A percentile compares a stretch with the other conserved stretches of the same genome.
Evolutionary conservation across 2,888 invertebrate species (phyloP).

Genomic region (Priapulus caudatus): DNA sequence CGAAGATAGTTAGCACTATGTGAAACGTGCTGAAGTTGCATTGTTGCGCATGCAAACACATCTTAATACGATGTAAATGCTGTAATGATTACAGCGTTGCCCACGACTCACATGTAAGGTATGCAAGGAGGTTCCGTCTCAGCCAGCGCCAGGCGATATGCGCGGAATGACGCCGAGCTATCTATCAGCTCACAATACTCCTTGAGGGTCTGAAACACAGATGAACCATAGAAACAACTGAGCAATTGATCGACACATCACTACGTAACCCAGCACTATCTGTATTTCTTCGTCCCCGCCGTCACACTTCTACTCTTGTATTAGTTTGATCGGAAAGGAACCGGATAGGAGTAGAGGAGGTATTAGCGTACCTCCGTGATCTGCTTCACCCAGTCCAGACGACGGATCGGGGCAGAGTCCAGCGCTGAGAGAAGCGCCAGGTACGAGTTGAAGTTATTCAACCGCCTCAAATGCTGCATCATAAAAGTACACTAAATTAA

Average conservation of each 20-base stretch:
- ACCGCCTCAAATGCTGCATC: slow-evolving; percentile 65
- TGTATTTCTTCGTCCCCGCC: no score
- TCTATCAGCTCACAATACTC: slow-evolving; percentile 94
- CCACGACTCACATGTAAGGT: slow-evolving; percentile 96
- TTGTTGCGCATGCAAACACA: no score
- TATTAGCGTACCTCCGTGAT: slow-evolving; percentile 56
- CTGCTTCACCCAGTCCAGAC: slow-evolving; percentile 58
- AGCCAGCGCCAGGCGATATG: slow-evolving; percentile 84
- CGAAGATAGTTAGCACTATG: no score
- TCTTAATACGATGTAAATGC: no score
- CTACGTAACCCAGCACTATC: no score
- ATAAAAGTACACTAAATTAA: no score
- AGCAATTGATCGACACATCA: background rate
- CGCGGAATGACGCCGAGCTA: slow-evolving; percentile 91
- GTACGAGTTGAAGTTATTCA: slow-evolving; percentile 98
- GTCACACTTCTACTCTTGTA: no score
- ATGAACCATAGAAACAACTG: background rate
- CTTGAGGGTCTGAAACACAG: slow-evolving; percentile 52
- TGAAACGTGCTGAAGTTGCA: no score
- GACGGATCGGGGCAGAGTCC: slow-evolving; percentile 77
- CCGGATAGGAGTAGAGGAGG: no score
- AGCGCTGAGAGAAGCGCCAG: slow-evolving; percentile 88
- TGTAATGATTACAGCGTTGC: no score
- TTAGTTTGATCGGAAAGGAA: background rate
- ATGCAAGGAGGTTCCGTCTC: slow-evolving; percentile 96